Base-by-base conservation (phyloP, 2,797 vertebrate genomes). In the Rousettus madagascariensis region DNA sequence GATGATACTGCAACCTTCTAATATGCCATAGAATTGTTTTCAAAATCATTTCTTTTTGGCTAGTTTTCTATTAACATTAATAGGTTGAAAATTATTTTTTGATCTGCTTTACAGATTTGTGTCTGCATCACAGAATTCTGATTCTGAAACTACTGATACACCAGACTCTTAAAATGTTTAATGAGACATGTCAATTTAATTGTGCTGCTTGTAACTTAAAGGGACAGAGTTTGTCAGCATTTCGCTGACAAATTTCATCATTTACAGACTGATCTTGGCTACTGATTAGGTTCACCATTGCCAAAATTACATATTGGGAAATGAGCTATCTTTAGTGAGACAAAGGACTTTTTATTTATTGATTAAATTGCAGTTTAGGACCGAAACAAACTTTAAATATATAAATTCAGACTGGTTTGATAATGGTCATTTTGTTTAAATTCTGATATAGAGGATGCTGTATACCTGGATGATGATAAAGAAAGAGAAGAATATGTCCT, bases 401-500 rank as follows among this genome's bases (percentile, higher is more conserved):
- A 36, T 51, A 46, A n/a, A 90, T 97, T 6, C 13, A 8, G 65
- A 28, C 38, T 66, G 9, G 26, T 66, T 92, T 90, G 43, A 57
- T 97, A 91, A 98, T 55, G 8, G 72, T 85, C 93, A 3, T 95
- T 96, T 69, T 95, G 2, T 66, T 46, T 97, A 24, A 94, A 94
- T 68, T 80, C 41, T 86, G 30, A 65, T 93, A 43, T 97, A 99
- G 99, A 98, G 41, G 99, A 99, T 79, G 97, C 99, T 0, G 99
- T 99, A 89, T 99, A 98, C 92, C 97, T 99, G 98, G 98, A 99
- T 1, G 98, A 99, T 0, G 99, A 99, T 33, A 97, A n/a, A 0
- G 99, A 99, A 98, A 98, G 98, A 57, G 97, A 99, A 97, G 99
- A 99, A 95, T 99, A 99, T 28, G 98, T 99, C 94, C 97, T 99